These are phyloP conservation scores for Geococcyx californianus DNA, from an alignment of 2,113 vertebrate genomes.

Conservation along the genomic window DNA sequence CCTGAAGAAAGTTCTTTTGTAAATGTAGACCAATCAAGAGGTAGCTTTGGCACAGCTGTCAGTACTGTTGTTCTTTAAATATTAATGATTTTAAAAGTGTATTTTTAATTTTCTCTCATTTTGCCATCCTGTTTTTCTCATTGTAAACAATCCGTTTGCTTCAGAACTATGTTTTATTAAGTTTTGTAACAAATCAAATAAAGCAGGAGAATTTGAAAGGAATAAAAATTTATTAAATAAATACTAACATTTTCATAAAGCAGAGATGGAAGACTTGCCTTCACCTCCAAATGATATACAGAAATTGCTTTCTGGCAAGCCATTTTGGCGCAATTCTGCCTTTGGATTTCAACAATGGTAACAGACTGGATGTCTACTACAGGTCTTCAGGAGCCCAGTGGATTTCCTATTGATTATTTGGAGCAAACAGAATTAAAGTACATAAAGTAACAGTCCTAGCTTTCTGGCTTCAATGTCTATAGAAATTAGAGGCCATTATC, in stretches of 20 bases:
- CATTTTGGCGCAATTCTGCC: neutral
- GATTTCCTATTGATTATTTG: neutral
- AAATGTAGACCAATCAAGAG: neutral
- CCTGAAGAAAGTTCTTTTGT: neutral
- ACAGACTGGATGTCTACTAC: neutral
- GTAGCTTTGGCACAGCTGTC: neutral
- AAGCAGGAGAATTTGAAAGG: neutral
- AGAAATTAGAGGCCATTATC: neutral
- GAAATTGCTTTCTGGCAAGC: neutral
- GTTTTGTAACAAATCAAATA: neutral
- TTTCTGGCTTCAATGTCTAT: neutral
- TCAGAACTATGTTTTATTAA: neutral
- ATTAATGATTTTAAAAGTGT: fast-evolving
- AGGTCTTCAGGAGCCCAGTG: neutral
- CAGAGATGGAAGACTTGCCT: neutral
- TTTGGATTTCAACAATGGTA: neutral
- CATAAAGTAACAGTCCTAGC: neutral
- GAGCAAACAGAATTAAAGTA: neutral
- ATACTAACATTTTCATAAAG: neutral
- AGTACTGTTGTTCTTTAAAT: neutral
- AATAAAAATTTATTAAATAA: neutral
- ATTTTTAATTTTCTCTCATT: neutral
- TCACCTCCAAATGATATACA: neutral
- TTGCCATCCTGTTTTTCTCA: neutral
- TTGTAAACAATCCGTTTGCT: neutral